phyloP scores from a whole-genome alignment of 2,888 invertebrate species.

The Polia nebulosa region DNA sequence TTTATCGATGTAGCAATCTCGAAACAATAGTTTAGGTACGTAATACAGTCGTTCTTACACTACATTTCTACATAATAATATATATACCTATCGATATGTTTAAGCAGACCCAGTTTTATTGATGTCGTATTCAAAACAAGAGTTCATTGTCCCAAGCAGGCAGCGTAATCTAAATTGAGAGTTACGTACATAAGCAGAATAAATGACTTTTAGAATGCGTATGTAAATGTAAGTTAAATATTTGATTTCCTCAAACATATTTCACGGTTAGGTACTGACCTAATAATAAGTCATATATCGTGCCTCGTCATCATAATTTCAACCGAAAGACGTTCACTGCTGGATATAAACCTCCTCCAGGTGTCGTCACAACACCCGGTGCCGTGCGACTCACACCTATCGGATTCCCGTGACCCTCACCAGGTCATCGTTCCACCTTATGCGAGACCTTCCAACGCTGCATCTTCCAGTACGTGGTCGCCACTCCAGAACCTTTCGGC shows the following conservation, averaged over 20 bases:
- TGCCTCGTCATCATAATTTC: too few relatives aligned
- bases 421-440: too few relatives aligned
- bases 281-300: background rate
- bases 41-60: slow-evolving; percentile 20
- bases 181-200: slow-evolving; percentile 29
- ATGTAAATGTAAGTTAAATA: slow-evolving; percentile 8
- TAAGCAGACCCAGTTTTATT: slow-evolving; percentile 47
- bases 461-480: too few relatives aligned
- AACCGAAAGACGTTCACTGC: too few relatives aligned
- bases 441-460: too few relatives aligned
- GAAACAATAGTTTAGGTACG: slow-evolving; percentile 43
- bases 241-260: slow-evolving; percentile 5
- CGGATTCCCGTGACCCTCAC: too few relatives aligned
- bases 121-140: slow-evolving; percentile 48
- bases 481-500: too few relatives aligned
- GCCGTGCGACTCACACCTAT: too few relatives aligned
- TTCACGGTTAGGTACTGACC: slow-evolving; percentile 4
- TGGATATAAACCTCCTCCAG: too few relatives aligned
- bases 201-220: slow-evolving; percentile 15
- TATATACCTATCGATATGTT: slow-evolving; percentile 21
- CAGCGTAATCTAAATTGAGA: slow-evolving; percentile 42
- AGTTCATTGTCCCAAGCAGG: slow-evolving; percentile 56
- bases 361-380: too few relatives aligned
- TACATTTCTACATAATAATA: slow-evolving; percentile 30
- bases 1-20: slow-evolving; percentile 45